A percentile compares a stretch with the other conserved stretches of the same genome.
These are phyloP conservation scores for Digitonthophagus gazella DNA, from an alignment of 2,888 invertebrate genomes.

Conservation along the genomic window DNA sequence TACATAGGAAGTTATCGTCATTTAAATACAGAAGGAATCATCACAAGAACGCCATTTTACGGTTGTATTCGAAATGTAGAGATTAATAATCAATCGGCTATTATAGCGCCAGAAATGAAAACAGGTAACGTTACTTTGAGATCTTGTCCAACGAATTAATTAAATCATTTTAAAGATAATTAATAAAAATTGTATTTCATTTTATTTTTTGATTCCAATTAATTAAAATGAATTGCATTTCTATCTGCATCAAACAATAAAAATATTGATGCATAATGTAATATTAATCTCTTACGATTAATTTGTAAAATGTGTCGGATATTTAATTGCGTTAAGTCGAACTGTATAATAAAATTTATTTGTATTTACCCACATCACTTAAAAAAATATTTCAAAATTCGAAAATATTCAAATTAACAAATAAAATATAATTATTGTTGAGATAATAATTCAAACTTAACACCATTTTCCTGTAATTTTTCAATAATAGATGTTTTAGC, in stretches of 20 bases:
- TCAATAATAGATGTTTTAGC: slow-evolving; percentile 74
- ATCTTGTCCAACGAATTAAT: slow-evolving; percentile 76
- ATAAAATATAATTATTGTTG: slow-evolving; percentile 20
- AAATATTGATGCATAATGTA: too few relatives aligned
- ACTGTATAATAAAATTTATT: too few relatives aligned
- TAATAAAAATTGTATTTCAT: slow-evolving; percentile 6
- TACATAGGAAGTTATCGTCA: slow-evolving; percentile 87
- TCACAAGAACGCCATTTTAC: slow-evolving; percentile 69
- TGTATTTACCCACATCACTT: too few relatives aligned
- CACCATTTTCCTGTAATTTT: slow-evolving; percentile 68
- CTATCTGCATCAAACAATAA: too few relatives aligned
- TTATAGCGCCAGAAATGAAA: slow-evolving; percentile 59
- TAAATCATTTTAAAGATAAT: not conserved
- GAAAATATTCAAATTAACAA: too few relatives aligned
- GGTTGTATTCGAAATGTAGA: slow-evolving; percentile 76
- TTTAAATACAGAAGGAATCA: slow-evolving; percentile 61
- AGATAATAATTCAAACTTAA: slow-evolving; percentile 64
- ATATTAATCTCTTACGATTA: too few relatives aligned
- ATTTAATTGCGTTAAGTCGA: too few relatives aligned
- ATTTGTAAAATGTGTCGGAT: too few relatives aligned
- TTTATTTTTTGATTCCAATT: too few relatives aligned
- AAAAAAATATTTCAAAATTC: too few relatives aligned
- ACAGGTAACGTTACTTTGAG: slow-evolving; percentile 74
- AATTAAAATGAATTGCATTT: too few relatives aligned
- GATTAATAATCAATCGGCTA: slow-evolving; percentile 57